Evolutionary conservation across 2,888 invertebrate species (phyloP).

Genomic region (Morpho helenor): DNA sequence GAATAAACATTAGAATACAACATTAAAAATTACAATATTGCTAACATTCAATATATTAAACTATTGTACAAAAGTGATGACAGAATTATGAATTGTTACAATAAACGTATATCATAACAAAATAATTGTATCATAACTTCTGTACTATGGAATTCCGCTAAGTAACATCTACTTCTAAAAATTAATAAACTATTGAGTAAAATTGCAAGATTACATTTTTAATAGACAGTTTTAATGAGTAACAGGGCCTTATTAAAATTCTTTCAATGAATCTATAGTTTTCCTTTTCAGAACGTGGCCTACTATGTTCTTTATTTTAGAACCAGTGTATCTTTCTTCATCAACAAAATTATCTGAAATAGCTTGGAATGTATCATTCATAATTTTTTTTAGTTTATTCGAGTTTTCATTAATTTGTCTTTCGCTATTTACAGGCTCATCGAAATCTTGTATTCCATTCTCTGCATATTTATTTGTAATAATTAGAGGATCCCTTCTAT

Average conservation of each 20-base stretch:
- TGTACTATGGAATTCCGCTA: too few species aligned
- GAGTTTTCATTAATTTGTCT: conserved; percentile 21
- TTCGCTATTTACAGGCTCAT: conserved; percentile 22
- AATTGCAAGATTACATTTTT: too few species aligned
- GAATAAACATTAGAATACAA: too few species aligned
- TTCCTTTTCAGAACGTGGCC: conserved; percentile 58
- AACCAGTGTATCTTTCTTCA: conserved; percentile 47
- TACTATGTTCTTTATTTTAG: conserved; percentile 48
- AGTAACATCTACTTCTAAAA: too few species aligned
- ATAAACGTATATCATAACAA: too few species aligned
- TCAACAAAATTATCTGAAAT: conserved; percentile 53
- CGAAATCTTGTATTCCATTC: conserved; percentile 27
- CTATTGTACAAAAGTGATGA: too few species aligned
- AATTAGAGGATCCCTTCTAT: conserved; percentile 32
- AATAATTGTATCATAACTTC: too few species aligned
- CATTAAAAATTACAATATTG: too few species aligned
- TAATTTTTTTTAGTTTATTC: conserved; percentile 47
- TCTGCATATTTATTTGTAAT: conserved; percentile 25
- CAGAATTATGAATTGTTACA: too few species aligned
- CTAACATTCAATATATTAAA: too few species aligned
- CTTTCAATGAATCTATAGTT: conserved; percentile 47
- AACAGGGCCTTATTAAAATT: background rate
- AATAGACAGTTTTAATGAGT: too few species aligned
- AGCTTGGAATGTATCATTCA: conserved; percentile 63
- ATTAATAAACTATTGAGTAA: too few species aligned